phyloP scores from a whole-genome alignment of 2,888 invertebrate species.

The Sepioteuthis lessoniana region DNA sequence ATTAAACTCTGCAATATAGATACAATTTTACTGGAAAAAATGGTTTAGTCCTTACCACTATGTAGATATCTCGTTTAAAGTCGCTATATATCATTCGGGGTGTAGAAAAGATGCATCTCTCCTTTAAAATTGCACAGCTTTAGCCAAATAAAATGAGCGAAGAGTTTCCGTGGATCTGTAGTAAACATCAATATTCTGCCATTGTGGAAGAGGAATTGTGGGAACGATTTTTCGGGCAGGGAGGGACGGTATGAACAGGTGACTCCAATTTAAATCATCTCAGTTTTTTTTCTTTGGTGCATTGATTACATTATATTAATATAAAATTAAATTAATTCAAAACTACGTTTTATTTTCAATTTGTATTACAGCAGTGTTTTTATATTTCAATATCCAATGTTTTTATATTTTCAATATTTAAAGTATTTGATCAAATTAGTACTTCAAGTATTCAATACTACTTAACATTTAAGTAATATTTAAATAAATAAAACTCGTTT shows the following conservation, averaged over 20 bases:
- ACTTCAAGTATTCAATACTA: no score
- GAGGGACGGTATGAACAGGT: neutral
- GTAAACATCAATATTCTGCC: neutral
- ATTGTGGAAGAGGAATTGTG: neutral
- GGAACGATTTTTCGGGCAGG: neutral
- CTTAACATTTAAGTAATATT: no score
- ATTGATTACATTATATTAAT: no score
- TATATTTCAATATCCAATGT: no score
- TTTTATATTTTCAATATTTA: no score
- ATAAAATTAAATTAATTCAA: no score
- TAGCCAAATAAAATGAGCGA: neutral
- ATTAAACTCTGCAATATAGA: neutral
- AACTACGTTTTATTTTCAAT: no score
- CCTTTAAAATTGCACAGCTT: neutral
- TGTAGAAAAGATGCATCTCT: neutral
- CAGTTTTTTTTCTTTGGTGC: no score
- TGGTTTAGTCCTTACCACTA: neutral
- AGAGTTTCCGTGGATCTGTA: neutral
- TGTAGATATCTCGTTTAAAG: constrained; percentile 20
- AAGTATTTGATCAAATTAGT: no score
- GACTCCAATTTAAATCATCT: no score
- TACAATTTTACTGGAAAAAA: neutral
- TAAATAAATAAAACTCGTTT: no score
- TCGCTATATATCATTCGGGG: neutral
- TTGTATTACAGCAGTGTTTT: no score